Percentiles rank a stretch among this genome's conserved stretches.
Conservation (phyloP, 2,888 invertebrate species). For the Sinohyriopsis cumingii region DNA sequence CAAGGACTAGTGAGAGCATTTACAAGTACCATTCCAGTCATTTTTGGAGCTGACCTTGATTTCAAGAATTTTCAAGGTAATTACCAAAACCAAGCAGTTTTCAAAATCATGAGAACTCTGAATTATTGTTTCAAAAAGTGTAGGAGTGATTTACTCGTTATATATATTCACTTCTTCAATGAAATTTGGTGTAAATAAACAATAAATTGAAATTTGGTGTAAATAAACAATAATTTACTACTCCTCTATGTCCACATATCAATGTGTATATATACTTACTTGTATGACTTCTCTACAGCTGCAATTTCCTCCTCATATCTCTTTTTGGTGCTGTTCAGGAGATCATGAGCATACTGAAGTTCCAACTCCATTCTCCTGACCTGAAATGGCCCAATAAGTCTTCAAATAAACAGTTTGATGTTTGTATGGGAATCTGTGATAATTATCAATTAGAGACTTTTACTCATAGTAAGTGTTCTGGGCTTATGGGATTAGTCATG, state of each 20-base stretch:
- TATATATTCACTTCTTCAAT: no score
- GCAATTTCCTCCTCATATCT: constrained; percentile 67
- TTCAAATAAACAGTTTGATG: background rate
- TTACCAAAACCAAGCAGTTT: background rate
- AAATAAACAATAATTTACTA: no score
- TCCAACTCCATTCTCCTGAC: constrained; percentile 65
- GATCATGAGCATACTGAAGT: constrained; percentile 58
- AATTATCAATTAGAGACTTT: background rate
- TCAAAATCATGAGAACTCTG: no score
- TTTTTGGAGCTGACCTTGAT: no score
- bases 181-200: no score
- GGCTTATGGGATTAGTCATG: background rate
- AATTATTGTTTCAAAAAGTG: no score
- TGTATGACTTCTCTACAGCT: constrained; percentile 67
- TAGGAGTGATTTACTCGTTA: no score
- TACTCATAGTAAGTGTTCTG: background rate
- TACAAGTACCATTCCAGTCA: no score
- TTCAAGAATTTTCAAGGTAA: background rate
- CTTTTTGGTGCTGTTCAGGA: constrained; percentile 59
- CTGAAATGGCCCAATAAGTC: constrained; percentile 34
- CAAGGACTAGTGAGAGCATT: no score
- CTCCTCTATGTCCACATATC: no score
- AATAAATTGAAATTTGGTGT: no score
- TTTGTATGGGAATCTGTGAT: background rate
- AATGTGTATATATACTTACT: constrained; percentile 37